Evolutionary conservation across 2,888 invertebrate species (phyloP).

Genomic region (Suillia variegata): DNA sequence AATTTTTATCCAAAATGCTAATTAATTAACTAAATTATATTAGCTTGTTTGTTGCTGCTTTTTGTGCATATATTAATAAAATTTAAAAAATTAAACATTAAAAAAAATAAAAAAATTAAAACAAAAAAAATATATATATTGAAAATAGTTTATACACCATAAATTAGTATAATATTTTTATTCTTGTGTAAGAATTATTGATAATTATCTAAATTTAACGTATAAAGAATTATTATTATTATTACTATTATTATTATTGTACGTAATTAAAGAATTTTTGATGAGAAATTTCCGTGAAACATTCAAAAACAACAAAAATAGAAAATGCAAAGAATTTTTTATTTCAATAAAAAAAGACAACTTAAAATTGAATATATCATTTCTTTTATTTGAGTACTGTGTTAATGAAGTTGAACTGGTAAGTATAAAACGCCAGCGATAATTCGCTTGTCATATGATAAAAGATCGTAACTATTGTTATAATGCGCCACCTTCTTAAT

Average conservation of each 20-base stretch:
- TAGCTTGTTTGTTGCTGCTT: slow-evolving; percentile 61
- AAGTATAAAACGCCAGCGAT: too few species aligned
- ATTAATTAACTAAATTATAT: slow-evolving; percentile 37
- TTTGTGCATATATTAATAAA: slow-evolving; percentile 50
- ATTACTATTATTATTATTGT: slow-evolving; percentile 54
- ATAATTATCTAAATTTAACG: slow-evolving; percentile 26
- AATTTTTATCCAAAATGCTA: background rate
- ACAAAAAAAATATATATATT: slow-evolving; percentile 25
- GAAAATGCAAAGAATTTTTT: slow-evolving; percentile 40
- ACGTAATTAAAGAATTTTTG: slow-evolving; percentile 56
- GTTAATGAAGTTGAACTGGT: too few species aligned
- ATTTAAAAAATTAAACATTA: slow-evolving; percentile 27
- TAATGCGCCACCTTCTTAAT: too few species aligned
- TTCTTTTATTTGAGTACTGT: too few species aligned
- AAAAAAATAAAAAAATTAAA: slow-evolving; percentile 32
- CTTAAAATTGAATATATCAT: slow-evolving; percentile 35
- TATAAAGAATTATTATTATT: too few species aligned
- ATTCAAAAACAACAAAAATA: too few species aligned
- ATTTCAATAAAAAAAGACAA: slow-evolving; percentile 36
- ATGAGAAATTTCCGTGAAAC: slow-evolving; percentile 58
- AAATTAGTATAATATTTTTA: slow-evolving; percentile 4
- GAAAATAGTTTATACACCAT: slow-evolving; percentile 6
- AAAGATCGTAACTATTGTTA: too few species aligned
- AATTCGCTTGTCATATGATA: too few species aligned
- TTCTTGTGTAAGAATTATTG: slow-evolving; percentile 38